A percentile compares a stretch with the other conserved stretches of the same genome.
Evolutionary conservation across 2,113 vertebrate species (phyloP).

Genomic region (Manacus vitellinus): DNA sequence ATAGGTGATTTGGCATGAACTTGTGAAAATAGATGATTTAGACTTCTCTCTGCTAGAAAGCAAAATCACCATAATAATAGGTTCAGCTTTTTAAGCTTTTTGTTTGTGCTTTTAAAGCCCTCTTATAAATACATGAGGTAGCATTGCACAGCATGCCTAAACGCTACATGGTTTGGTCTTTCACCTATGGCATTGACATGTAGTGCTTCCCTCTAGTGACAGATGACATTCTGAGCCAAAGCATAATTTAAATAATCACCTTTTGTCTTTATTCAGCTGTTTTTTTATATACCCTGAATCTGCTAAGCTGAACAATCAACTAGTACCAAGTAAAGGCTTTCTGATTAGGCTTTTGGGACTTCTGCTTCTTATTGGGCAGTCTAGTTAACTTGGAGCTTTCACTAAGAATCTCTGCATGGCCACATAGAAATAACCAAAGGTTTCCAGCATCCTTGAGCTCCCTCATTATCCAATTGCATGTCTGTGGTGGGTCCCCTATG

Average conservation of each 20-base stretch:
- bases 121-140: background rate
- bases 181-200: background rate
- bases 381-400: background rate
- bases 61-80: background rate
- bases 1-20: background rate
- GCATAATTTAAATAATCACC: background rate
- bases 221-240: background rate
- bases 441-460: background rate
- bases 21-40: background rate
- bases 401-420: background rate
- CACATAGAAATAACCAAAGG: background rate
- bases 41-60: background rate
- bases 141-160: background rate
- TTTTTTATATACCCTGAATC: background rate
- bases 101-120: background rate
- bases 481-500: fast-evolving
- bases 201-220: background rate
- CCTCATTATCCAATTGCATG: background rate
- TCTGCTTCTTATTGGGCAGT: background rate
- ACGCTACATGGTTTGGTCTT: background rate
- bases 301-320: background rate
- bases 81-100: background rate
- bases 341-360: background rate
- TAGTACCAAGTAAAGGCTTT: background rate
- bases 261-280: background rate